phyloP scores from a whole-genome alignment of 2,888 invertebrate species.

The Aplocera efformata region DNA sequence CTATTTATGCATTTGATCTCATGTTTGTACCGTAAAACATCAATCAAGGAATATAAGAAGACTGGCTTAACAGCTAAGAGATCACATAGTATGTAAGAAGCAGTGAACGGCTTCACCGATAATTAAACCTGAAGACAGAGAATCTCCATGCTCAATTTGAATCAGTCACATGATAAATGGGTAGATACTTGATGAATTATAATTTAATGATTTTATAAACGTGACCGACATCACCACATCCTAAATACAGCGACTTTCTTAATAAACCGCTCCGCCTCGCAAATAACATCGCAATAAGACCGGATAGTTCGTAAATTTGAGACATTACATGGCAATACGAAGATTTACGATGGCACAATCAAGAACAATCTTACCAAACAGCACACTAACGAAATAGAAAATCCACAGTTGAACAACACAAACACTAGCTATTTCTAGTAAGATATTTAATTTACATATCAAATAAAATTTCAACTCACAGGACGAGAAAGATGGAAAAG shows the following conservation, averaged over 20 bases:
- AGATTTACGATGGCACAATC: conserved; percentile 47
- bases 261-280: neutral
- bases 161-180: conserved; percentile 48
- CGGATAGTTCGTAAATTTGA: conserved; percentile 30
- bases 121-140: too few relatives aligned
- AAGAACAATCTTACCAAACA: conserved; percentile 52
- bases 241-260: neutral
- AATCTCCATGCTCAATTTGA: too few relatives aligned
- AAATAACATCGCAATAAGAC: conserved; percentile 8
- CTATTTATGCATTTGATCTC: too few relatives aligned
- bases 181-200: conserved; percentile 21
- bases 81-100: too few relatives aligned
- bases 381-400: conserved; percentile 29
- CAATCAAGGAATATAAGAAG: too few relatives aligned
- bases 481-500: conserved; percentile 74
- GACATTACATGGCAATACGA: conserved; percentile 40
- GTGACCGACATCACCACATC: neutral
- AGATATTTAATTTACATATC: conserved; percentile 35
- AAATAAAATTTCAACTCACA: conserved; percentile 68
- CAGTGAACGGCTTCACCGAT: too few relatives aligned
- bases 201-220: neutral
- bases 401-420: conserved; percentile 48
- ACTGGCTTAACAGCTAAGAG: too few relatives aligned
- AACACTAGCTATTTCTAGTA: conserved; percentile 44
- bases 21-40: neutral